Conservation (phyloP, 2,888 invertebrate species). For the Gerris lacustris region DNA sequence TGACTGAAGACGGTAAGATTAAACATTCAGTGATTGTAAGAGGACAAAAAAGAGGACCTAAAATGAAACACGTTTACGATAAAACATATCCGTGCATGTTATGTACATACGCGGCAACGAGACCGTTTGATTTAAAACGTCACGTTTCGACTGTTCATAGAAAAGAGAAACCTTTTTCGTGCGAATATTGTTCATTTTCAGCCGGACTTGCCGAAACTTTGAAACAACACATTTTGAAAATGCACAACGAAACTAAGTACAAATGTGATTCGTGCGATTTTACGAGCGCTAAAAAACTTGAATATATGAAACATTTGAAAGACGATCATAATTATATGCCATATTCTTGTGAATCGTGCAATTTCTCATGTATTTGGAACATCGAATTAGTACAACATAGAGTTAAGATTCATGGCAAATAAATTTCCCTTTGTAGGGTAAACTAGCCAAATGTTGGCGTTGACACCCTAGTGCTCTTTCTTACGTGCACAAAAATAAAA, state of each 20-base stretch:
- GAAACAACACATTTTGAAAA: conserved; percentile 11
- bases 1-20: not conserved
- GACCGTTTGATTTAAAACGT: not conserved
- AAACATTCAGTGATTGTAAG: not conserved
- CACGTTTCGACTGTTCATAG: conserved; percentile 10
- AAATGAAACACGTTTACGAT: not conserved
- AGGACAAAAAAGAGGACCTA: not conserved
- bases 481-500: too few species aligned
- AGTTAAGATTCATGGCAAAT: too few species aligned
- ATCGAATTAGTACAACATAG: not conserved
- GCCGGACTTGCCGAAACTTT: conserved; percentile 9
- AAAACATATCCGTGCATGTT: not conserved
- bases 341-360: conserved; percentile 12
- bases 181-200: conserved; percentile 10
- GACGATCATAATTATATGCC: conserved; percentile 11
- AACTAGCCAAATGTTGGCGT: too few species aligned
- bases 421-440: too few species aligned
- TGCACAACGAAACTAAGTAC: not conserved
- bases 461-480: too few species aligned
- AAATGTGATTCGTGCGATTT: conserved; percentile 9
- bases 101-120: not conserved
- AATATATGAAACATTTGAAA: conserved; percentile 9
- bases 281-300: conserved; percentile 6
- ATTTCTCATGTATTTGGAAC: not conserved
- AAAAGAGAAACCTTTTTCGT: conserved; percentile 12